These are phyloP conservation scores for Chaetorhynchus papuensis DNA, from an alignment of 2,113 vertebrate genomes.

Conservation along the genomic window DNA sequence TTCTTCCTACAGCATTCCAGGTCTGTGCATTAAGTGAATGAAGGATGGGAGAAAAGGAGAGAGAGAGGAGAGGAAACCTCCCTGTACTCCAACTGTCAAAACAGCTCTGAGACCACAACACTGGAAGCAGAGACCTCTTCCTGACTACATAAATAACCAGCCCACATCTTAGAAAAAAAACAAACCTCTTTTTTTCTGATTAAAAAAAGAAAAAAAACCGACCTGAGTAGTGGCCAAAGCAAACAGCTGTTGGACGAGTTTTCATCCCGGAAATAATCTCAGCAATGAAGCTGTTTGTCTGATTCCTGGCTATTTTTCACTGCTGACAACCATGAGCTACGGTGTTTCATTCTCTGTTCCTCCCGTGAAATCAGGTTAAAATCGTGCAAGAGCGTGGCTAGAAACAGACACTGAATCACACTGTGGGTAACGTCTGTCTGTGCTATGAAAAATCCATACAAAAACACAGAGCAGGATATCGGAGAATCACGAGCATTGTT, in stretches of 20 bases:
- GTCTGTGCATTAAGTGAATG: constrained; percentile 46
- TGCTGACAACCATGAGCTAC: constrained; percentile 71
- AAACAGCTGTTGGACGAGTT: constrained; percentile 82
- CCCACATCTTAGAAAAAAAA: constrained; percentile 66
- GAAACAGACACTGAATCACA: constrained; percentile 49
- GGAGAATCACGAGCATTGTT: constrained; percentile 28
- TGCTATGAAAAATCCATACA: constrained; percentile 32
- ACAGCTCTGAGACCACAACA: constrained; percentile 70
- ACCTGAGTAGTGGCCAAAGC: constrained; percentile 72
- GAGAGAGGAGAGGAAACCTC: constrained; percentile 52
- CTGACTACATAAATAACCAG: constrained; percentile 78
- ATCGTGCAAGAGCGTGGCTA: constrained; percentile 13
- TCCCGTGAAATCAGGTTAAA: constrained; percentile 73
- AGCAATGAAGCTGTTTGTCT: constrained; percentile 81
- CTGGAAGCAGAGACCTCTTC: constrained; percentile 75
- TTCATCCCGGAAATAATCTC: constrained; percentile 82
- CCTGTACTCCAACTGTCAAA: constrained; percentile 74
- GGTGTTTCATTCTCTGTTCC: constrained; percentile 48
- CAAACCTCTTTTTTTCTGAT: not conserved
- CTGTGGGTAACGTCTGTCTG: not conserved
- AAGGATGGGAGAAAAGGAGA: not conserved
- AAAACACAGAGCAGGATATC: constrained; percentile 41
- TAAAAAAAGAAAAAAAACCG: not conserved
- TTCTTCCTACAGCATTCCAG: constrained; percentile 63
- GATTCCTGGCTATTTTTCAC: constrained; percentile 81